Evolutionary conservation across 1,140 invertebrate genomes (phyloP).

Genomic region (Sogatella furcifera): DNA sequence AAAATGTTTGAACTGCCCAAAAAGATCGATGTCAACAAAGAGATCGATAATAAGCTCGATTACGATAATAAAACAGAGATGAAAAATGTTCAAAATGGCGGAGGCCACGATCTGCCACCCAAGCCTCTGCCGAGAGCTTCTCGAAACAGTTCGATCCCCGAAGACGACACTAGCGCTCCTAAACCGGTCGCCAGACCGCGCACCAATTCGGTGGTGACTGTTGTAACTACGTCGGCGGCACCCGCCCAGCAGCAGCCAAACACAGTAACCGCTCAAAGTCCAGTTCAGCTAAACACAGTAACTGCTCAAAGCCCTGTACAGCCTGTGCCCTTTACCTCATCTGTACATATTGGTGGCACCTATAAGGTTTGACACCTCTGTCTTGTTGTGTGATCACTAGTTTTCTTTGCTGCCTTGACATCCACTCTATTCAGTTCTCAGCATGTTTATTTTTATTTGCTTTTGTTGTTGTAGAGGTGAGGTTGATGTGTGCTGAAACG

Average conservation of each 20-base stretch:
- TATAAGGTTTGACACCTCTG: constrained; percentile 49
- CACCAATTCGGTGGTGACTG: constrained; percentile 16
- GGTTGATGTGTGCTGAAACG: too few relatives aligned
- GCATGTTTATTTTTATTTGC: too few relatives aligned
- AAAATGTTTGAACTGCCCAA: constrained; percentile 4
- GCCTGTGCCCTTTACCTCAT: constrained; percentile 19
- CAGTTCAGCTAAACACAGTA: too few relatives aligned
- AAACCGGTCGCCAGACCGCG: constrained; percentile 58
- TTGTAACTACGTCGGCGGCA: background rate
- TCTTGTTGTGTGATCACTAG: constrained; percentile 2
- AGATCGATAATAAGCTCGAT: constrained; percentile 24
- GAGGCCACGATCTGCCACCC: constrained; percentile 35
- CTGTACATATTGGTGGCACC: constrained; percentile 35
- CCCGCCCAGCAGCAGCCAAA: background rate
- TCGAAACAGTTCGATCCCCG: constrained; percentile 49
- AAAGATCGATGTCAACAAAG: constrained; percentile 14
- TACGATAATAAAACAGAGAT: constrained; percentile 25
- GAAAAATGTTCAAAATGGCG: constrained; percentile 27
- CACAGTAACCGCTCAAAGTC: too few relatives aligned
- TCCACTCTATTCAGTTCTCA: constrained; percentile 13
- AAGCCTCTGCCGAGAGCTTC: constrained; percentile 62
- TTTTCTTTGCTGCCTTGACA: background rate
- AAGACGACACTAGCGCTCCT: constrained; percentile 36
- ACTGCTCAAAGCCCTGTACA: constrained; percentile 17
- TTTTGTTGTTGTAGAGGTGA: too few relatives aligned